Percentiles rank a stretch among this genome's conserved stretches.
Conservation (phyloP, 2,113 vertebrate genomes). For the Turdus rufiventris region DNA sequence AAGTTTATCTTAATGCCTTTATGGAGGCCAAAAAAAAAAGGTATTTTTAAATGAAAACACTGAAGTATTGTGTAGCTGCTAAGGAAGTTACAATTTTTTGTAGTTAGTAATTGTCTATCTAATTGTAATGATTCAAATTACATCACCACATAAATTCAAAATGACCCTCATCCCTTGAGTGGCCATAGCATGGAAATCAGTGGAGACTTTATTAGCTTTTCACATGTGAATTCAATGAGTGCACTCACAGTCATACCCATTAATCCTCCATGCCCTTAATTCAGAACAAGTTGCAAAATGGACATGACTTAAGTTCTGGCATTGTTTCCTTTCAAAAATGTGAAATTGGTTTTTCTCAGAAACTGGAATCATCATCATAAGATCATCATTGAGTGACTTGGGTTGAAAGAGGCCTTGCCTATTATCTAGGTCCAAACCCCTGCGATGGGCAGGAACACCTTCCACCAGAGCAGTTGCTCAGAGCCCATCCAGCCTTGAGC, state of each 20-base stretch:
- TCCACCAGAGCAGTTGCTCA: background rate
- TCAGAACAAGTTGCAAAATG: background rate
- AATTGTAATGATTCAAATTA: background rate
- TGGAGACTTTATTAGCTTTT: background rate
- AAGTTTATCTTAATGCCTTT: background rate
- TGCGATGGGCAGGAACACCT: background rate
- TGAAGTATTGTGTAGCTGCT: background rate
- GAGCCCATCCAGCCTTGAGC: background rate
- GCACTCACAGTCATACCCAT: background rate
- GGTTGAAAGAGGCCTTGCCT: background rate
- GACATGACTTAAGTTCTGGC: background rate
- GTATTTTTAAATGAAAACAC: background rate
- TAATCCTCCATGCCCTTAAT: background rate
- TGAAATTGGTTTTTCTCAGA: background rate
- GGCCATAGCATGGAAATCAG: background rate
- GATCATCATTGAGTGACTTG: background rate
- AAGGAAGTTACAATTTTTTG: background rate
- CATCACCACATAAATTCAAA: background rate
- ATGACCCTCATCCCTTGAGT: background rate
- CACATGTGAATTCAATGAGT: background rate
- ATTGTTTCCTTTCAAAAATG: background rate
- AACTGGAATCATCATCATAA: background rate
- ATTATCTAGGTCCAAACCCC: background rate
- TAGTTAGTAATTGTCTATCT: background rate
- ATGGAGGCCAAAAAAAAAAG: background rate